These are phyloP conservation scores for Operophtera brumata DNA, from an alignment of 2,888 invertebrate genomes.

Conservation along the genomic window DNA sequence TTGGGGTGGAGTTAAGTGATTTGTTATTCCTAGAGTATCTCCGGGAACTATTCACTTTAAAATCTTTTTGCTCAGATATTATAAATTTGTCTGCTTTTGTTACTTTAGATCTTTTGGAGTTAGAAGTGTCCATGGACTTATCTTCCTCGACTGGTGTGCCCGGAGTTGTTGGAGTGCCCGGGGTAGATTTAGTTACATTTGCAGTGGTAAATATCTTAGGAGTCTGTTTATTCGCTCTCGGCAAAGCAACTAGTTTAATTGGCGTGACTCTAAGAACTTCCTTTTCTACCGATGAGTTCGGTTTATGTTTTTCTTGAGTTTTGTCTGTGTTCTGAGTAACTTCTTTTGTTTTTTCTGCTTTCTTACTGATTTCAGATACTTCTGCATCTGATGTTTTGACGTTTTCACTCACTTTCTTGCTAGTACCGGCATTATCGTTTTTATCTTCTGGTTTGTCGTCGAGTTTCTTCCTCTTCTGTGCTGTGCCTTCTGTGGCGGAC, in stretches of 20 bases:
- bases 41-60: slow-evolving; percentile 2
- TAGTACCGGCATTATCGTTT: background rate
- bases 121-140: background rate
- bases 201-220: slow-evolving; percentile 28
- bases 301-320: slow-evolving; percentile 3
- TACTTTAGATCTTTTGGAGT: slow-evolving; percentile 27
- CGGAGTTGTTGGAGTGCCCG: slow-evolving; percentile 12
- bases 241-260: slow-evolving; percentile 47
- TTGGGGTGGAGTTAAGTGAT: slow-evolving; percentile 39
- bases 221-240: slow-evolving; percentile 39
- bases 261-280: slow-evolving; percentile 41
- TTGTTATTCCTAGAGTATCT: slow-evolving; percentile 37
- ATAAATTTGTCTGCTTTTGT: slow-evolving; percentile 33
- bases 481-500: slow-evolving; percentile 50
- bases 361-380: background rate
- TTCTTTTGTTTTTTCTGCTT: slow-evolving; percentile 1
- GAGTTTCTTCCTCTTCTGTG: slow-evolving; percentile 30
- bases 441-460: slow-evolving; percentile 20
- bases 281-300: slow-evolving; percentile 28
- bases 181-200: slow-evolving; percentile 35
- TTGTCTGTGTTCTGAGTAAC: background rate
- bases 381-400: slow-evolving; percentile 7
- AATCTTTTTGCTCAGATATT: slow-evolving; percentile 39
- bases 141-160: slow-evolving; percentile 17
- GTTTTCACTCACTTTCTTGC: slow-evolving; percentile 1